Evolutionary conservation across 2,113 vertebrate genomes (phyloP).

Genomic region (Antennarius striatus): DNA sequence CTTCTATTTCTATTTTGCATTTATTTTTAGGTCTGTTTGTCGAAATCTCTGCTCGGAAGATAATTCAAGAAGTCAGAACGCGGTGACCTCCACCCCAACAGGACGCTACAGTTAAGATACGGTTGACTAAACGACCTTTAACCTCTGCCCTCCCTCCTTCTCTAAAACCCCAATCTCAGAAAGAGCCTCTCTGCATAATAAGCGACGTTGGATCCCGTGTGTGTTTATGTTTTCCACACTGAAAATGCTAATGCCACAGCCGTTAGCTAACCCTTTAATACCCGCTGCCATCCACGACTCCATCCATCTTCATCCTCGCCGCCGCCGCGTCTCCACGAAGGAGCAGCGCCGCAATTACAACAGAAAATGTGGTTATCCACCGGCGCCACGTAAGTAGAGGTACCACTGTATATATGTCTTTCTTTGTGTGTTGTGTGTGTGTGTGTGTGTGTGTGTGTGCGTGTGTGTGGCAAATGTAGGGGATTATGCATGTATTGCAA

Average conservation of each 20-base stretch:
- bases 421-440: neutral
- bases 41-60: too few species aligned
- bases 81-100: slow-evolving; percentile 14
- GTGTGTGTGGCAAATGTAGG: neutral
- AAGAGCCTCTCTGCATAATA: neutral
- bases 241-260: slow-evolving; percentile 13
- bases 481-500: neutral
- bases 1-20: too few species aligned
- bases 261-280: slow-evolving; percentile 15
- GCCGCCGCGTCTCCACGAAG: neutral
- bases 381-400: neutral
- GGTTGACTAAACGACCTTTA: slow-evolving; percentile 13
- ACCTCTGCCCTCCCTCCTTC: neutral
- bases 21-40: too few species aligned
- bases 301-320: slow-evolving; percentile 19
- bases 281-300: neutral
- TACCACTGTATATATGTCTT: too few species aligned
- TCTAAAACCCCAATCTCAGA: slow-evolving; percentile 19
- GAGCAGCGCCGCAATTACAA: slow-evolving; percentile 15
- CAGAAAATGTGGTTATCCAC: slow-evolving; percentile 14
- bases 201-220: neutral
- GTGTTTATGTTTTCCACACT: slow-evolving; percentile 3
- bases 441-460: neutral
- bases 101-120: slow-evolving; percentile 8
- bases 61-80: slow-evolving; percentile 5